Conservation (phyloP, 2,888 invertebrate species). For the Campaea margaritaria region DNA sequence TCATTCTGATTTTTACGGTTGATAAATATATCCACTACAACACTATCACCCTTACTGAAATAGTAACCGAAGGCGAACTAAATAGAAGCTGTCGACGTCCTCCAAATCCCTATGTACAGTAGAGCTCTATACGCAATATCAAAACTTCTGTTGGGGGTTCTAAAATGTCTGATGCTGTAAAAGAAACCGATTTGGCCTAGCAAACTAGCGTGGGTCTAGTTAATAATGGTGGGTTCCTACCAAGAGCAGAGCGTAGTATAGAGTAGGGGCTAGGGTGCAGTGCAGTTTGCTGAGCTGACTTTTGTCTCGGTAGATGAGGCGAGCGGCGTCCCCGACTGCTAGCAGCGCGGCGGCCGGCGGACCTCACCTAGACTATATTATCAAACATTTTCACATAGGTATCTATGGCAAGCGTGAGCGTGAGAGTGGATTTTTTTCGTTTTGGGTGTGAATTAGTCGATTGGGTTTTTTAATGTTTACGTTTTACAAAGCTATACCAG, state of each 20-base stretch:
- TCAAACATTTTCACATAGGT: slow-evolving; percentile 85
- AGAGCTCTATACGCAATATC: not conserved
- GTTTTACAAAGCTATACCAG: slow-evolving; percentile 78
- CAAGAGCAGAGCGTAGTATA: slow-evolving; percentile 12
- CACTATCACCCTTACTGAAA: not conserved
- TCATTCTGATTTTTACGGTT: not conserved
- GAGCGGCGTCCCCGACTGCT: slow-evolving; percentile 77
- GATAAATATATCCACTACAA: not conserved
- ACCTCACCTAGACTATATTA: slow-evolving; percentile 83
- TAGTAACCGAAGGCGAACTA: not conserved
- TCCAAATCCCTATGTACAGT: not conserved
- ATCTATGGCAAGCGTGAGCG: slow-evolving; percentile 86
- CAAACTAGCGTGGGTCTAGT: not conserved
- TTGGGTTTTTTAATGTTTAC: slow-evolving; percentile 85
- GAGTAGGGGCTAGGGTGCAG: slow-evolving; percentile 34
- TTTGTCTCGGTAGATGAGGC: slow-evolving; percentile 86
- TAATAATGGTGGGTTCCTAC: slow-evolving; percentile 9
- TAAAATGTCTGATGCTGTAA: not conserved
- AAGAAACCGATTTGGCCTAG: not conserved
- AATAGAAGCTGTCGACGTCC: not conserved
- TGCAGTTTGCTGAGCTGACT: slow-evolving; percentile 72
- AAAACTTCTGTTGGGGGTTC: not conserved
- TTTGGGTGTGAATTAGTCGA: slow-evolving; percentile 86
- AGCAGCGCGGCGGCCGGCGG: slow-evolving; percentile 80
- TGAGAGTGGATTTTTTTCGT: slow-evolving; percentile 85